Base-by-base conservation (phyloP, 1,140 invertebrate genomes). In the Trachymyrmex cornetzi region DNA sequence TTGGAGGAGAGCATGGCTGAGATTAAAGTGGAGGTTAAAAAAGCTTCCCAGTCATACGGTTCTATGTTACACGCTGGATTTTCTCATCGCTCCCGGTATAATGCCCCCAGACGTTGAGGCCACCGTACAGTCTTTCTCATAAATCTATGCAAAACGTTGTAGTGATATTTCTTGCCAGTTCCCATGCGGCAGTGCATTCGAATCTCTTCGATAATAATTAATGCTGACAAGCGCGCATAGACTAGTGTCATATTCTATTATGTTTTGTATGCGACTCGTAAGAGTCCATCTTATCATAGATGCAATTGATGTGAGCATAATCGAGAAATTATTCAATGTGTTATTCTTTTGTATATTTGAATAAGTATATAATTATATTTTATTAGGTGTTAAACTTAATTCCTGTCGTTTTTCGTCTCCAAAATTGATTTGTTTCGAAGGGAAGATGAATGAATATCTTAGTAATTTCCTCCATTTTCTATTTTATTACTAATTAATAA, bases 1-100 rank as follows among this genome's bases (percentile, higher is more conserved):
- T 11, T 11, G 22, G n/a, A n/a, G 75, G 24, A 63, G 55, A 77
- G 12, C 34, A 27, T 27, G 77, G 7, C 34, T 69, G 16, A 80
- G 75, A 53, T 57, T 89, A 75, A 64, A 88, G 66, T 82, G 80
- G 53, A 44, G 55, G 77, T 85, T 89, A 79, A 84, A 61, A 72
- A 55, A 80, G 38, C 55, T 81, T 87, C 57, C 79, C 79, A 79
- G 82, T 84, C 48, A 44, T 80, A 82, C 53, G 44, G n/a, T 55
- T 63, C 55, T 55, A 67, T 50, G 85, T 74, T 85, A 61, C 44
- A 59, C 48, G 44, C 53, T 30, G 34, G 80, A 57, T 90, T 91
- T 91, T 89, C 89, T 90, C 89, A 90, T 82, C 89, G 64, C 67
- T 80, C 19, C 48, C 38, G 77, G 90, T 90, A 85, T 90, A 90